Evolutionary conservation across 2,888 invertebrate species (phyloP).

Genomic region (Xestobium rufovillosum): DNA sequence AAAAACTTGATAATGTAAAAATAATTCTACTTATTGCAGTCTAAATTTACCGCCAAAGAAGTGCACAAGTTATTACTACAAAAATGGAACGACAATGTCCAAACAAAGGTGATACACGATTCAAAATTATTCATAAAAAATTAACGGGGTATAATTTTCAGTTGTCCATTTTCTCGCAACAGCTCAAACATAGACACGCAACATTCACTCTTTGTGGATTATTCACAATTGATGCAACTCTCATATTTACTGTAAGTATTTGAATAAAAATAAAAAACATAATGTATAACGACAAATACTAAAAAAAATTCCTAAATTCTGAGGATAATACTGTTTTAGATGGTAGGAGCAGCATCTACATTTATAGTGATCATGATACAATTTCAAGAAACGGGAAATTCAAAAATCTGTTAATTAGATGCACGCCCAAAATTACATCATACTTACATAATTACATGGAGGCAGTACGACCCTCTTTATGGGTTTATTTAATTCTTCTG

Average conservation of each 20-base stretch:
- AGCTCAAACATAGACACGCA: slow-evolving; percentile 22
- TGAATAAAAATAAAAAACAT: slow-evolving; percentile 8
- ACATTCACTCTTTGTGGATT: slow-evolving; percentile 22
- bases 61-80: slow-evolving; percentile 21
- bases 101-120: slow-evolving; percentile 18
- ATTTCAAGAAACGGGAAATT: slow-evolving; percentile 33
- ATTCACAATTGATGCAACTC: slow-evolving; percentile 22
- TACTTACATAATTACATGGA: too few species aligned
- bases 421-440: slow-evolving; percentile 6
- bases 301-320: slow-evolving; percentile 14
- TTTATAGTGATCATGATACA: slow-evolving; percentile 40
- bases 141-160: slow-evolving; percentile 15
- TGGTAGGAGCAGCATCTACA: slow-evolving; percentile 37
- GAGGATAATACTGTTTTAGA: too few species aligned
- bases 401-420: slow-evolving; percentile 14
- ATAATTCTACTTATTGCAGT: slow-evolving; percentile 15
- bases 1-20: slow-evolving; percentile 3
- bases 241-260: slow-evolving; percentile 24
- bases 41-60: slow-evolving; percentile 11
- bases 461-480: too few species aligned
- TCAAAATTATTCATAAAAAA: slow-evolving; percentile 3
- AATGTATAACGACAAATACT: neutral
- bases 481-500: too few species aligned
- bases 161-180: slow-evolving; percentile 25
- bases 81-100: slow-evolving; percentile 13